These are phyloP conservation scores for Plectrocnemia conspersa DNA, from an alignment of 1,140 invertebrate genomes.

Conservation along the genomic window DNA sequence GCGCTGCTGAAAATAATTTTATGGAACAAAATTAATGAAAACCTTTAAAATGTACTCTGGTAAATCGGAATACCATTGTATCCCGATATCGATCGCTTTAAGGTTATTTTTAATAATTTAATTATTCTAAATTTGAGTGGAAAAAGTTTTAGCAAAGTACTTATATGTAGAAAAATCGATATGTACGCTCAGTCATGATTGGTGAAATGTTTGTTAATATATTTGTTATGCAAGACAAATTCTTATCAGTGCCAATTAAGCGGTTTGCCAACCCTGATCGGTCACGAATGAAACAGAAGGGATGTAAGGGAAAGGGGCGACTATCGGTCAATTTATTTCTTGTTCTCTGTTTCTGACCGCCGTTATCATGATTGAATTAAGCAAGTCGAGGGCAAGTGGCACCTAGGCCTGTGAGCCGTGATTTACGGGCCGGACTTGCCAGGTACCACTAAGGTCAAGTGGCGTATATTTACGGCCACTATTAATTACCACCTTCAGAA, in stretches of 20 bases:
- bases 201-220: no score
- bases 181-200: no score
- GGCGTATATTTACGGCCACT: slow-evolving; percentile 19
- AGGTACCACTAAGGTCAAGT: slow-evolving; percentile 20
- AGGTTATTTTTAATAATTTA: no score
- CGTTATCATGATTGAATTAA: slow-evolving; percentile 37
- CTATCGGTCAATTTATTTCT: slow-evolving; percentile 35
- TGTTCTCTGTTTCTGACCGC: slow-evolving; percentile 34
- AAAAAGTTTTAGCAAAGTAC: no score
- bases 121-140: no score
- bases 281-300: background rate
- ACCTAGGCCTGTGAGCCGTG: slow-evolving; percentile 12
- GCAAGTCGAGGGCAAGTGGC: slow-evolving; percentile 19
- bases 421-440: slow-evolving; percentile 19
- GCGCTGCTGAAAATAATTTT: background rate
- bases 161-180: no score
- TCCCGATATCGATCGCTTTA: background rate
- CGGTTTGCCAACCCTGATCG: background rate
- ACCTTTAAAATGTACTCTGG: background rate
- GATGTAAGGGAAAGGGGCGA: slow-evolving; percentile 3
- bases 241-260: background rate
- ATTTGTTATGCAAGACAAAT: no score
- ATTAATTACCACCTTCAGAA: slow-evolving; percentile 24
- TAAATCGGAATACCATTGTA: slow-evolving; percentile 1
- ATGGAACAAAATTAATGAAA: background rate